Conservation (phyloP, 2,888 invertebrate genomes). For the Tetropium fuscum region DNA sequence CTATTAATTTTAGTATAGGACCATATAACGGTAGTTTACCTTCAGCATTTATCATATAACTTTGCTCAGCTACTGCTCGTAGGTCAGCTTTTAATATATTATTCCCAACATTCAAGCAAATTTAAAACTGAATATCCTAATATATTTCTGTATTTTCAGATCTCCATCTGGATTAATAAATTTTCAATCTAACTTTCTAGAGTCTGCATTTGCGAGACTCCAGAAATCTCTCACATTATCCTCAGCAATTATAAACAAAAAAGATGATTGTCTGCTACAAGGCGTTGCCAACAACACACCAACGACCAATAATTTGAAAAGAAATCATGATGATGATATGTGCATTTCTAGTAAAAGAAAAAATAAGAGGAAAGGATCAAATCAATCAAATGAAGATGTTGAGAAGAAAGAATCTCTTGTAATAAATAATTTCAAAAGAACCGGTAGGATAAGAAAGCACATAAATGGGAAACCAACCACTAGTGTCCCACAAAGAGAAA, state of each 20-base stretch:
- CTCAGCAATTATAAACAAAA: constrained; percentile 18
- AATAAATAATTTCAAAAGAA: constrained; percentile 13
- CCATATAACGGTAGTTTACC: too few relatives aligned
- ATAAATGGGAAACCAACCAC: constrained; percentile 13
- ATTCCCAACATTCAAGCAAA: too few relatives aligned
- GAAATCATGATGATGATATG: constrained; percentile 15
- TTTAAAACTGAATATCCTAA: too few relatives aligned
- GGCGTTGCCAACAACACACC: constrained; percentile 4
- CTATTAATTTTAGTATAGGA: too few relatives aligned
- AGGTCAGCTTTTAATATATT: too few relatives aligned
- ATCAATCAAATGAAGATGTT: background rate
- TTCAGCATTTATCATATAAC: too few relatives aligned
- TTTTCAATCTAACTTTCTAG: constrained; percentile 47
- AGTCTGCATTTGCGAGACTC: constrained; percentile 58
- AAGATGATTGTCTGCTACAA: constrained; percentile 1
- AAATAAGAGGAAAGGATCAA: constrained; percentile 6
- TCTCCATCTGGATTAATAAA: constrained; percentile 54
- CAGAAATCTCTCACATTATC: constrained; percentile 24
- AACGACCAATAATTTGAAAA: constrained; percentile 17
- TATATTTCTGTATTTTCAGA: too few relatives aligned
- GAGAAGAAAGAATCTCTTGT: constrained; percentile 18
- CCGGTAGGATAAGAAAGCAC: constrained; percentile 26
- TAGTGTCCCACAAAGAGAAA: constrained; percentile 16
- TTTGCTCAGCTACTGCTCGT: too few relatives aligned
- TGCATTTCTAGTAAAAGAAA: constrained; percentile 15